phyloP scores from a whole-genome alignment of 2,113 vertebrate species.

The Cinclus mexicanus region DNA sequence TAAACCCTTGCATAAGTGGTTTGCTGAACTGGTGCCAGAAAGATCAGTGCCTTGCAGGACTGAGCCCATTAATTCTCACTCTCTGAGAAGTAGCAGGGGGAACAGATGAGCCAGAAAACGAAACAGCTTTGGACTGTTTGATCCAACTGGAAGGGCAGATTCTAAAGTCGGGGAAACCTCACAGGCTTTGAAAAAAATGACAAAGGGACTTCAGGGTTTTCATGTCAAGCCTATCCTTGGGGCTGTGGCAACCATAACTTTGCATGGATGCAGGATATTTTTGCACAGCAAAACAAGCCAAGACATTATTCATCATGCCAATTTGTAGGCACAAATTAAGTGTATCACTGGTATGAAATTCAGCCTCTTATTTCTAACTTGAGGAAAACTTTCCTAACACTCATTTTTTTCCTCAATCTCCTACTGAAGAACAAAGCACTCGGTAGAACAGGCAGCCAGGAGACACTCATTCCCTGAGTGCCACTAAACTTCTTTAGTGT shows the following conservation, averaged over 20 bases:
- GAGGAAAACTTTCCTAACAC: neutral
- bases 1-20: conserved; percentile 16
- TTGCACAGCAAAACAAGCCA: neutral
- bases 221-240: neutral
- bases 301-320: neutral
- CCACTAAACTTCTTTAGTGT: neutral
- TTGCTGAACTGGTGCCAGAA: conserved; percentile 1
- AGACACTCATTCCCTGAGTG: neutral
- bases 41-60: conserved; percentile 5
- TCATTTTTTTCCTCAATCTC: neutral
- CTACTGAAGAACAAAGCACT: neutral
- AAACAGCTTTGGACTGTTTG: neutral
- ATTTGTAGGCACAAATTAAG: neutral
- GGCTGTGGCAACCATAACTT: neutral
- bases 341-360: neutral
- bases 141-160: neutral
- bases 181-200: neutral
- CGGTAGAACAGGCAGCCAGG: neutral
- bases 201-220: neutral
- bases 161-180: neutral
- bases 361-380: neutral
- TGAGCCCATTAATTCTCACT: neutral
- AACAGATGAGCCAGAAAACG: neutral
- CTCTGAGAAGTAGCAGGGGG: neutral
- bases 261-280: neutral